These are phyloP conservation scores for Apis florea DNA, from an alignment of 1,140 invertebrate genomes.

Conservation along the genomic window DNA sequence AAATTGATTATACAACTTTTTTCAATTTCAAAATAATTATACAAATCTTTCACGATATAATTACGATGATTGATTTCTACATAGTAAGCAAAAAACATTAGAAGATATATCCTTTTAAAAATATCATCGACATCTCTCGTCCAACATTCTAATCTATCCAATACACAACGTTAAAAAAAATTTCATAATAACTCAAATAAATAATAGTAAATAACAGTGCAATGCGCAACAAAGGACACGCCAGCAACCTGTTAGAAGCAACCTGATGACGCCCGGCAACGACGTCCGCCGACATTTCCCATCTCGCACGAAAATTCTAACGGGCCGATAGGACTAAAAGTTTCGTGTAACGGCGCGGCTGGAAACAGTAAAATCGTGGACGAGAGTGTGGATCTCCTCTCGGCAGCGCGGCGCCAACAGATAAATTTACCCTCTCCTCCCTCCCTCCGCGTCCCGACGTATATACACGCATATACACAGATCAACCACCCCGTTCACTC, in stretches of 20 bases:
- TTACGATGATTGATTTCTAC: too few species aligned
- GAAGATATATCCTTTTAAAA: too few species aligned
- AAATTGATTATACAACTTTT: too few species aligned
- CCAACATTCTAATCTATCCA: too few species aligned
- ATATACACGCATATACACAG: not conserved
- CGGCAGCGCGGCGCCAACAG: conserved; percentile 62
- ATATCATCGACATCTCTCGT: too few species aligned
- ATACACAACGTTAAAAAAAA: too few species aligned
- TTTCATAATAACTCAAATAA: too few species aligned
- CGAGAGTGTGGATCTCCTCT: conserved; percentile 37
- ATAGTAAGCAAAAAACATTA: too few species aligned
- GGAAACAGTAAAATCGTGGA: conserved; percentile 40
- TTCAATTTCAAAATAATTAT: too few species aligned
- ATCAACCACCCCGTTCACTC: not conserved
- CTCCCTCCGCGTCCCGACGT: not conserved
- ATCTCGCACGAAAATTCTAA: conserved; percentile 32
- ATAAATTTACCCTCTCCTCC: conserved; percentile 63
- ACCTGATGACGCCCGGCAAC: not conserved
- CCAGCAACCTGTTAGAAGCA: not conserved
- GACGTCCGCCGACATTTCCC: not conserved
- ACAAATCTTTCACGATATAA: too few species aligned
- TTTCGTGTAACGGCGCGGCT: conserved; percentile 53
- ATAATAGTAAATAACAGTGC: too few species aligned
- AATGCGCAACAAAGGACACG: too few species aligned
- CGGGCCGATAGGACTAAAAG: conserved; percentile 43